Evolutionary conservation across 2,888 invertebrate genomes (phyloP).

Genomic region (Clistopyga incitator): DNA sequence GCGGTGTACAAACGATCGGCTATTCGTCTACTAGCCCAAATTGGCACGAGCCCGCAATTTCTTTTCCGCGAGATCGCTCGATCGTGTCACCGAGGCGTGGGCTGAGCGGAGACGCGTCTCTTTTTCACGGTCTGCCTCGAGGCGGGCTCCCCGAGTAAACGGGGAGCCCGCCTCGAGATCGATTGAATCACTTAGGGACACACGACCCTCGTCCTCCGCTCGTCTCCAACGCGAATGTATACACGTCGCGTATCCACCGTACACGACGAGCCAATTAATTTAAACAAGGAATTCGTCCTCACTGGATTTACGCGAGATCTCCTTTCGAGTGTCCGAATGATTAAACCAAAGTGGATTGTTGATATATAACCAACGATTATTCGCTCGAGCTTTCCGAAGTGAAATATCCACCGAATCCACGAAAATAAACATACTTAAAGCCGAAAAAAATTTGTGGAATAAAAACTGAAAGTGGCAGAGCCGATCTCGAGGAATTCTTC

Average conservation of each 20-base stretch:
- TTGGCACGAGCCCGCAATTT: constrained; percentile 64
- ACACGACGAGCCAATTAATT: constrained; percentile 24
- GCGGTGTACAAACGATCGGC: constrained; percentile 68
- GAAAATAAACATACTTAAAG: too few species aligned
- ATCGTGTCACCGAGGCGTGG: constrained; percentile 51
- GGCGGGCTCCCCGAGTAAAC: constrained; percentile 48
- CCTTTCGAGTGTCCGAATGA: constrained; percentile 4
- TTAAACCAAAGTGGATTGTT: constrained; percentile 4
- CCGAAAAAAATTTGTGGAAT: background rate
- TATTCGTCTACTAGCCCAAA: constrained; percentile 61
- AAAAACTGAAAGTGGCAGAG: background rate
- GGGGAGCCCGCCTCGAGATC: constrained; percentile 56
- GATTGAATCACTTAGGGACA: constrained; percentile 64
- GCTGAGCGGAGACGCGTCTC: constrained; percentile 39
- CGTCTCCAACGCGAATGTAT: constrained; percentile 24
- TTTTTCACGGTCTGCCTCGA: constrained; percentile 36
- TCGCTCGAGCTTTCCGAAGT: background rate
- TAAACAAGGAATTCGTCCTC: constrained; percentile 9
- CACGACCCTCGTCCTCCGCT: constrained; percentile 41
- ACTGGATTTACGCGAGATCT: background rate
- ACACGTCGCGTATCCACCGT: constrained; percentile 2
- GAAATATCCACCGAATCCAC: too few species aligned
- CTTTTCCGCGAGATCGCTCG: constrained; percentile 54
- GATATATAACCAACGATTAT: background rate
- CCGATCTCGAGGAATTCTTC: background rate